These are phyloP conservation scores for Oreochromis niloticus DNA, from an alignment of 2,113 vertebrate genomes.

Conservation along the genomic window DNA sequence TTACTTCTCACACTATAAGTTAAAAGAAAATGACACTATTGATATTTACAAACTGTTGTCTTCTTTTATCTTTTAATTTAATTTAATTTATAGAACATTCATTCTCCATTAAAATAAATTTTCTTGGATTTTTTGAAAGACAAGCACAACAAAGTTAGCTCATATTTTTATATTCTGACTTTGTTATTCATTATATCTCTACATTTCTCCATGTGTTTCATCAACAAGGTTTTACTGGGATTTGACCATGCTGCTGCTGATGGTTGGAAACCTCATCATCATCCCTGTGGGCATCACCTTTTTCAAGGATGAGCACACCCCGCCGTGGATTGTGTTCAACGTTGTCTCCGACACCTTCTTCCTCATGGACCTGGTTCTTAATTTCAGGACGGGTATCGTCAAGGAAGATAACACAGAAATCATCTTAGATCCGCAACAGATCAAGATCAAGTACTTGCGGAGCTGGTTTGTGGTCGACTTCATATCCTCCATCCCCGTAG, in stretches of 20 bases:
- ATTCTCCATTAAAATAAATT: background rate
- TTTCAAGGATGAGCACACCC: conserved; percentile 98
- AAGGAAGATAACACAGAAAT: conserved; percentile 99
- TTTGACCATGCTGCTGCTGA: conserved; percentile 96
- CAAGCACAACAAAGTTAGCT: background rate
- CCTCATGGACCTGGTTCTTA: conserved; percentile 97
- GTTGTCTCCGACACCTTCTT: conserved; percentile 98
- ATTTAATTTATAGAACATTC: background rate
- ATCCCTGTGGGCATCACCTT: conserved; percentile 99
- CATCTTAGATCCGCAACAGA: conserved; percentile 93
- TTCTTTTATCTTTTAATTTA: background rate
- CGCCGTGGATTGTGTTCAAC: conserved; percentile 98
- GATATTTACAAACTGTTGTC: background rate
- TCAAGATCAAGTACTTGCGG: conserved; percentile 97
- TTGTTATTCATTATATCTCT: background rate
- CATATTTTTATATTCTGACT: background rate
- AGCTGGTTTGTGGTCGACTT: conserved; percentile 99
- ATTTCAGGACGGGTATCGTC: conserved; percentile 97
- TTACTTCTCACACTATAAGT: background rate
- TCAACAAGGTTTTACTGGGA: conserved; percentile 96
- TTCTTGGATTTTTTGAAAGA: background rate
- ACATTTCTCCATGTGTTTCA: conserved; percentile 28
- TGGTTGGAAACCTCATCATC: conserved; percentile 99
- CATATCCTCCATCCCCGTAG: conserved; percentile 97
- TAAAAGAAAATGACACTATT: background rate